Evolutionary conservation across 1,140 invertebrate species (phyloP), one percentile per base, ranked within the genome.

Genomic region (Drosophila gunungcola): DNA sequence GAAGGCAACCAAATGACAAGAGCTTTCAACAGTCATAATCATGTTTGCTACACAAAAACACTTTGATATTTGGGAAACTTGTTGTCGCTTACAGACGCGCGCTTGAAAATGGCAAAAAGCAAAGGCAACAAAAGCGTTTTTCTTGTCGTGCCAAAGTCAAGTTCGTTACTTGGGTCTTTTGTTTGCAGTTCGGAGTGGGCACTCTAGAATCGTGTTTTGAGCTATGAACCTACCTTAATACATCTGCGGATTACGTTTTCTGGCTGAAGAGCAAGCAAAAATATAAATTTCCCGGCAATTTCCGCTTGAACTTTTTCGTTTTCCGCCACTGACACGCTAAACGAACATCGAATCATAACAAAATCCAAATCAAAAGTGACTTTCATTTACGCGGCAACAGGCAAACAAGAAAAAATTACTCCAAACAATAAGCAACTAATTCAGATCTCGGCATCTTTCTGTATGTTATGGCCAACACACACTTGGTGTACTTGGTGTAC

Each of bases 391-490:
- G 56, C 60, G 69, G 80, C 43, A 65, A 80, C 48, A 13, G 48
- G 48, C 48, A 51, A 51, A 88, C 79, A 88, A 89, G 80, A 89
- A 88, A 83, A 79, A 88, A 88, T 88, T 89, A 88, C 80, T 76
- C 56, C 84, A 80, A 56, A 88, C 83, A 88, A 88, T 88, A 89
- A 88, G 83, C 84, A 65, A 89, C 83, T 88, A 89, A 88, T 88
- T 88, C 80, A 76, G 77, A 83, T 81, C 76, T 89, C 70, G 73
- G 65, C 16, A 21, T 21, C 16, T 51, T 25, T 64, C 67, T 77
- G 48, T 52, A 63, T n/a, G 39, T 12, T 10, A 12, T 38, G 27
- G 42, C 16, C 34, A 53, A 62, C 55, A 65, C 25, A 55, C 38
- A 46, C 4, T 21, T 36, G 9, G 32, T 34, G 29, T 34, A 21